Evolutionary conservation across 1,140 invertebrate species (phyloP).

Genomic region (Armadillidium nasatum): DNA sequence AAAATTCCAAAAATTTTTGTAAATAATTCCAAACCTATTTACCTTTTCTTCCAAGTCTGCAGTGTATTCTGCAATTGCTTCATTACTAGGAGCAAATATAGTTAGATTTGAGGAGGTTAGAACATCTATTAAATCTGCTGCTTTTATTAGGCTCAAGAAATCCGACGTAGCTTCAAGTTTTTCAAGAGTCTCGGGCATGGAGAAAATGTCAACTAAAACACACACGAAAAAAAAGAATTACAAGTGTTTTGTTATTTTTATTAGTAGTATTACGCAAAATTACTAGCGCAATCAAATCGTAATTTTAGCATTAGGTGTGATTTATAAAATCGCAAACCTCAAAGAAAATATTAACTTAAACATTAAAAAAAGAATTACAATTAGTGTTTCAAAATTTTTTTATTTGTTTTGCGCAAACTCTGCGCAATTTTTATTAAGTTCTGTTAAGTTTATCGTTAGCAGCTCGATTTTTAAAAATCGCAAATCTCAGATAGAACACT

Average conservation of each 20-base stretch:
- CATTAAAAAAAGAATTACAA: too few relatives aligned
- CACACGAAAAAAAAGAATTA: slow-evolving; percentile 27
- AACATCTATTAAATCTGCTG: slow-evolving; percentile 50
- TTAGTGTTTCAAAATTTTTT: too few relatives aligned
- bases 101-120: slow-evolving; percentile 53
- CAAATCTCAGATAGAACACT: too few relatives aligned
- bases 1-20: too few relatives aligned
- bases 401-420: too few relatives aligned
- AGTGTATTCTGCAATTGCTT: slow-evolving; percentile 54
- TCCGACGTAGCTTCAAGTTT: slow-evolving; percentile 54
- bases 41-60: slow-evolving; percentile 42
- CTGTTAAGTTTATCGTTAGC: too few relatives aligned
- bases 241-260: slow-evolving; percentile 4
- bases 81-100: slow-evolving; percentile 57
- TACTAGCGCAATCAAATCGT: neutral
- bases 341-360: neutral
- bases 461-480: too few relatives aligned
- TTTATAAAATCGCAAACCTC: neutral
- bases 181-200: slow-evolving; percentile 51
- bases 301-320: too few relatives aligned
- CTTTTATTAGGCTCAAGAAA: slow-evolving; percentile 54
- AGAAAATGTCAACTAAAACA: slow-evolving; percentile 42
- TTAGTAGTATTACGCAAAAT: neutral
- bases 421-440: neutral
- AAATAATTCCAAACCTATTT: too few relatives aligned